A percentile compares a stretch with the other conserved stretches of the same genome.
These are phyloP conservation scores for Thunnus maccoyii DNA, from an alignment of 2,113 vertebrate species.

Conservation along the genomic window DNA sequence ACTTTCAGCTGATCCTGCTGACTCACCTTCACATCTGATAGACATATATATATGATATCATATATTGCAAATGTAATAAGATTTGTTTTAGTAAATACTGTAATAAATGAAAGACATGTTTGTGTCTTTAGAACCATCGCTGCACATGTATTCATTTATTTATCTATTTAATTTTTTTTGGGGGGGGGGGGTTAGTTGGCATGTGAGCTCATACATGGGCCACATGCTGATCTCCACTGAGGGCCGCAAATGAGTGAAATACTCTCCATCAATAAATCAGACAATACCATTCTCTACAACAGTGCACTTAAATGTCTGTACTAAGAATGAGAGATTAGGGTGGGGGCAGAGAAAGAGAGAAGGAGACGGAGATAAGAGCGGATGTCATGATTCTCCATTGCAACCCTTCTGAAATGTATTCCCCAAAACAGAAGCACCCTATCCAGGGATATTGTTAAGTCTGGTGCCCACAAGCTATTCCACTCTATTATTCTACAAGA, in stretches of 20 bases:
- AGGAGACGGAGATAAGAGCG: conserved; percentile 12
- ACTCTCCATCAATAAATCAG: conserved; percentile 48
- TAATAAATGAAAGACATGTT: too few relatives aligned
- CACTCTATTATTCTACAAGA: conserved; percentile 36
- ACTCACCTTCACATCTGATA: too few relatives aligned
- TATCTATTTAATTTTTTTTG: too few relatives aligned
- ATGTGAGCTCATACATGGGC: not conserved
- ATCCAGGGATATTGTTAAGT: conserved; percentile 30
- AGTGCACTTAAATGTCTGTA: conserved; percentile 27
- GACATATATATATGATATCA: too few relatives aligned
- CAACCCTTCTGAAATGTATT: conserved; percentile 18
- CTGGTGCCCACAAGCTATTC: conserved; percentile 32
- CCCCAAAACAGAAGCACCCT: conserved; percentile 24
- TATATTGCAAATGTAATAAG: too few relatives aligned
- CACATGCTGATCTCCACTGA: conserved; percentile 39
- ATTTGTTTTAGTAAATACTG: too few relatives aligned
- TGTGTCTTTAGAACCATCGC: too few relatives aligned
- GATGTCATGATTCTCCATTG: conserved; percentile 1
- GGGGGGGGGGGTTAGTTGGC: too few relatives aligned
- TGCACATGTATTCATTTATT: too few relatives aligned
- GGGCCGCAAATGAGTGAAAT: conserved; percentile 41
- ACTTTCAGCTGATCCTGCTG: too few relatives aligned
- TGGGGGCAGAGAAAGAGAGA: conserved; percentile 8
- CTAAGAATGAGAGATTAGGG: conserved; percentile 31
- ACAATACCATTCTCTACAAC: conserved; percentile 29